Evolutionary conservation across 2,888 invertebrate genomes (phyloP), one percentile per base, ranked within the genome.

Genomic region (Saturnia pavonia): DNA sequence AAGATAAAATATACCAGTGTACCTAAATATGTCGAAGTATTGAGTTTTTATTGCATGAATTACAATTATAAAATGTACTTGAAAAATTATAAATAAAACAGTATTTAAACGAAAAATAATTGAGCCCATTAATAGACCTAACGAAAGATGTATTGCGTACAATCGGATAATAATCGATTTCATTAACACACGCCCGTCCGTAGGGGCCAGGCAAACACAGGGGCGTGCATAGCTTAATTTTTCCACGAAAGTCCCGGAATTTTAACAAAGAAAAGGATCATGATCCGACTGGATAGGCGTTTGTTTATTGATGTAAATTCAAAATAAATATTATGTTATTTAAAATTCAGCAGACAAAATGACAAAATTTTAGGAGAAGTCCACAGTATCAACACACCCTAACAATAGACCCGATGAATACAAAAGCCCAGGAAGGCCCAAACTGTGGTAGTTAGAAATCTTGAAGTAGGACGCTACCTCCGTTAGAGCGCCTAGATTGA

Each of bases 121-220:
- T 77, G 81, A 77, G 75, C 76, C 75, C 77, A 77, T 72, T 72
- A 74, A 74, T 72, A 77, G 77, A 77, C 77, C 78, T 74, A 70
- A 77, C 74, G 74, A 77, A 77, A 78, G 78, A 85, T 87, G 84
- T 82, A 85, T 83, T 77, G 81, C 67, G 73, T 74, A 75, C 78
- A 82, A 85, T 85, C 78, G 82, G 78, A 82, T 80, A 81, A 83
- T 88, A 88, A 88, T 87, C 84, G 87, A 88, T 88, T 88, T 87
- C 83, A 88, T 88, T 88, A 87, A 79, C 76, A 85, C 84, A 82
- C 84, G 65, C 19, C 83, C 82, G 84, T 79, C 82, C 73, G 75
- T 83, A 81, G 83, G 80, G 80, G 77, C 77, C 78, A 74, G 69
- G 71, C 72, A 77, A 83, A 76, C 81, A 78, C 78, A 74, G 75